Base-by-base conservation (phyloP, 2,113 vertebrate genomes). In the Xyliphius kryptos region DNA sequence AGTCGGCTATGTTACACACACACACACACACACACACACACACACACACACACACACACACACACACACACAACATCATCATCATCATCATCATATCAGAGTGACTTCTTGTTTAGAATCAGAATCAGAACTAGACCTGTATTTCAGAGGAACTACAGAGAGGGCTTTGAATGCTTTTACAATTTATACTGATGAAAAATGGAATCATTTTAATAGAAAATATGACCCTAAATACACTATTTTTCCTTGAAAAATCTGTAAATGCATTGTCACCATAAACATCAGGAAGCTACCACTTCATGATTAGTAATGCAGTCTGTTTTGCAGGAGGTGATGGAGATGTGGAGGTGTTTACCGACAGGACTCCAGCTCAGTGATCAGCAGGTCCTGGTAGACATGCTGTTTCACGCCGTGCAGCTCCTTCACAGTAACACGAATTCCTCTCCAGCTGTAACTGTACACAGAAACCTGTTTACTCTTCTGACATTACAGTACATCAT, bases 341-440 rank as follows among this genome's bases (percentile, higher is more conserved):
- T 17, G 44, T 8, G 36, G 46, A 20, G 15, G 13, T 38, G 11
- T 80, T 78, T 59, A 93, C 91, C 89, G 88, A 75, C 86, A 83
- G 11, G 83, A 84, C 2, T 90, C 80, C 63, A 89, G 90, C 66
- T 94, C 92, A 0, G 84, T 82, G 56, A 90, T 72, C 0, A 94
- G 73, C 10, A 92, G 82, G 68, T 93, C 91, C 0, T 77, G 69
- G 10, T 86, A 77, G 8, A 65, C 40, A 11, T 74, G 67, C 2
- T 75, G 77, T 60, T 72, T 69, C 48, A 79, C 72, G 16, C n/a
- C 74, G 66, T 67, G 68, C 63, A 91, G 77, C 37, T 88, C 86
- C 74, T 91, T 95, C 68, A 92, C 89, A 0, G 91, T 91, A 12
- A 95, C 89, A 6, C 85, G 81, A 73, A 81, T 89, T 66, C 87